Base-by-base conservation (phyloP, 1,140 invertebrate species). In the Lethocerus indicus region DNA sequence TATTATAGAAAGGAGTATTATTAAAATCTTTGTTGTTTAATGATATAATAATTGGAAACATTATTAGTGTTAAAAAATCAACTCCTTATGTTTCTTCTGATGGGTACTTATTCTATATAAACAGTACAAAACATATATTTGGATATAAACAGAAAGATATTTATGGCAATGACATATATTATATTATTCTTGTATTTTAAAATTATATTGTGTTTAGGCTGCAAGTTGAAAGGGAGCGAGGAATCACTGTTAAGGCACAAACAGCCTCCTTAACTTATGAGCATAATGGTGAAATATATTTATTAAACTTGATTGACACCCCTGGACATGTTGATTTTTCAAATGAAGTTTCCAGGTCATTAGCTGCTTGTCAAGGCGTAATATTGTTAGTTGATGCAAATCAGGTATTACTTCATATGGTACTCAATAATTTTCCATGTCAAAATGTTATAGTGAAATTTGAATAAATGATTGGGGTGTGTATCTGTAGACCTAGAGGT, bases 311-410 rank as follows among this genome's bases (percentile, higher is more conserved):
- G 3, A 96, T 98, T 55, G 95, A 98, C 66, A 98, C 94, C 18
- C 94, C 94, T 26, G 95, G 95, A 23, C 95, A 98, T 74, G 93
- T 97, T 12, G 95, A 98, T 66, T 98, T 98, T 68, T 81, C 85
- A 3, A 95, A 89, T 70, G 94, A 98, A 75, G 94, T 97, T 58
- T 73, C 82, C 2, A 68, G 84, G 39, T 94, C 90, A 28, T 70
- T 98, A 53, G 72, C 79, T 53, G 89, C 90, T 23, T 97, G 91
- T 64, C 86, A 97, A 73, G 94, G 93, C 2, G 93, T 93, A 5
- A 75, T 98, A 53, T 65, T 98, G 6, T 63, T 98, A 23, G 86
- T 98, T 0, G 95, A 98, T 73, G 92, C 94, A 3, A 97, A 95
- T 68, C 86, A 95, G 64, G 72, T 52, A 71, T 23, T 68, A 32